Base-by-base conservation (phyloP, 2,888 invertebrate species). In the Anthoptus insignis region DNA sequence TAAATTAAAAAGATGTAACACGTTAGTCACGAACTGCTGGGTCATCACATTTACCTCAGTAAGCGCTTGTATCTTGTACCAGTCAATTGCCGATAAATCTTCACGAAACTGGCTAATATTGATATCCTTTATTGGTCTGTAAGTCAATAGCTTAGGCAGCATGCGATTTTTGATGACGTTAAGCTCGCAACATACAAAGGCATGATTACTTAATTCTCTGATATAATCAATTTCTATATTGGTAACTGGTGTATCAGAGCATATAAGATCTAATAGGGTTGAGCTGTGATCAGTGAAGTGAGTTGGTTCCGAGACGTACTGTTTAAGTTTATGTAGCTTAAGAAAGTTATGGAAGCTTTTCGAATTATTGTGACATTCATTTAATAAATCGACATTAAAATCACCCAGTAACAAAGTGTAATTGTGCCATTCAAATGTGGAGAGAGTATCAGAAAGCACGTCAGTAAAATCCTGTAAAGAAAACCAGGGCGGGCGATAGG, bases 401-500 rank as follows among this genome's bases (percentile, higher is more conserved):
- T 27, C 27, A 27, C 27, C 27, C 3, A 27, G 27, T 27, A 27
- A 27, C 27, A 27, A 7, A 5, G 27, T 27, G 27, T 27, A 7
- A 27, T 3, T 27, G 7, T 27, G 27, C 27, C 27, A 27, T 27
- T 27, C 27, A 27, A 27, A 27, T 3, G 27, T 5, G 7, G 27
- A 27, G 27, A 27, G 27, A 27, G 27, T 7, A 7, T 27, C 27
- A 7, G 27, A 5, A 27, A 27, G 27, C 27, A 3, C 27, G 27
- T 27, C 27, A 5, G 7, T 27, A 7, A 27, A 27, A 7, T 5
- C 27, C 5, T 27, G 63, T 4, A 67, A n/a, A 16, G 56, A 22
- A 2, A 61, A 4, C 67, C 68, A 68, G 24, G 49, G 64, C 2
- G 65, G 67, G 1, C 67, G 58, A 19, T 69, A 69, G 5, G 5